These are phyloP conservation scores for Halyomorpha halys DNA, from an alignment of 1,140 invertebrate genomes.

Conservation along the genomic window DNA sequence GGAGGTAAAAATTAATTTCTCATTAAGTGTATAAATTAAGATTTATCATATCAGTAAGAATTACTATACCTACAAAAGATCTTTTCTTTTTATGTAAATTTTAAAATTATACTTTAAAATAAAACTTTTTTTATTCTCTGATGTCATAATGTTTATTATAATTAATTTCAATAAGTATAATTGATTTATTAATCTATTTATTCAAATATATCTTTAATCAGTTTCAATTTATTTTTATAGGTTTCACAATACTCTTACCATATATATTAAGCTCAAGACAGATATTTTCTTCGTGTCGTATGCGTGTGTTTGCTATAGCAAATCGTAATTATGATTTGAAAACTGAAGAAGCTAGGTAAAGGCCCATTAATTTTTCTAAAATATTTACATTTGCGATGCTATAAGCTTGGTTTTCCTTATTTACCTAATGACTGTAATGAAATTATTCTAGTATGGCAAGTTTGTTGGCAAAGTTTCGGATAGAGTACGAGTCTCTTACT, in stretches of 20 bases:
- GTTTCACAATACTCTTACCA: constrained; percentile 80
- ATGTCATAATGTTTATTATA: too few relatives aligned
- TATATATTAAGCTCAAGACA: constrained; percentile 82
- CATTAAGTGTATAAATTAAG: too few relatives aligned
- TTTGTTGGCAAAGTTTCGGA: constrained; percentile 82
- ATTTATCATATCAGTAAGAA: too few relatives aligned
- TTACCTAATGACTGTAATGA: constrained; percentile 20
- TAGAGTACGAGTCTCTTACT: constrained; percentile 80
- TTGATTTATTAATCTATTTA: neutral
- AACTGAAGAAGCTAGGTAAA: constrained; percentile 80
- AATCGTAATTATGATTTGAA: constrained; percentile 76
- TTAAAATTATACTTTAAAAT: too few relatives aligned
- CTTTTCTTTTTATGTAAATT: too few relatives aligned
- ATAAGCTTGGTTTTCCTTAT: neutral
- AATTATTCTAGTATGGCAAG: constrained; percentile 71
- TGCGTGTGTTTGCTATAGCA: constrained; percentile 82
- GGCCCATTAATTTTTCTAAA: too few relatives aligned
- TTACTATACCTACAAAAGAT: too few relatives aligned
- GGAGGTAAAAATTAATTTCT: constrained; percentile 37
- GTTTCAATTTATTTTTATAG: constrained; percentile 36
- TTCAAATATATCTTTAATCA: neutral
- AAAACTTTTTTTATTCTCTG: too few relatives aligned
- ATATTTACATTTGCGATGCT: too few relatives aligned
- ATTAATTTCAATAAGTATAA: neutral
- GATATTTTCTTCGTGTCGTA: constrained; percentile 71